phyloP scores from a whole-genome alignment of 2,113 vertebrate species.

The Hymenochirus boettgeri region DNA sequence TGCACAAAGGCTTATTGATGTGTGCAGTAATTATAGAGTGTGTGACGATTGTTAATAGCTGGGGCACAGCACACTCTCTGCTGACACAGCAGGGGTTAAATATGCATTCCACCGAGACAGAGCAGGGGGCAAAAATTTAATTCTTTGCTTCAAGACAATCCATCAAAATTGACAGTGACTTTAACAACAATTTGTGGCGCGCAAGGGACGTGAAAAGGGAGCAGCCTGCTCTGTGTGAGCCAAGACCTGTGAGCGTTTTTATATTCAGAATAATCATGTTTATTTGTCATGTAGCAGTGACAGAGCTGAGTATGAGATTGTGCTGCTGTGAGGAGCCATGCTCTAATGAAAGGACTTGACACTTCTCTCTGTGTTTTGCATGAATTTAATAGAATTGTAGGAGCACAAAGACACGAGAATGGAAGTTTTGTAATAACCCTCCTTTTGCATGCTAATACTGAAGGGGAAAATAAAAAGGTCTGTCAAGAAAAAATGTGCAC shows the following conservation, averaged over 20 bases:
- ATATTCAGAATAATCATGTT: conserved; percentile 32
- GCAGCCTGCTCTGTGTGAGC: conserved; percentile 63
- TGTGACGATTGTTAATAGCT: conserved; percentile 58
- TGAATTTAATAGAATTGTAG: neutral
- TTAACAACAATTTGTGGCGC: conserved; percentile 70
- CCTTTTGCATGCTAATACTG: neutral
- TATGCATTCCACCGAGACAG: conserved; percentile 61
- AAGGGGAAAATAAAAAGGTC: too few relatives aligned
- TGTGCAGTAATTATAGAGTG: conserved; percentile 76
- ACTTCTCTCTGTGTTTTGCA: neutral
- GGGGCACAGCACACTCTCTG: conserved; percentile 62
- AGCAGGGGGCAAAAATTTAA: conserved; percentile 67
- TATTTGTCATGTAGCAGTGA: conserved; percentile 36
- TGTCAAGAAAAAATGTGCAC: too few relatives aligned
- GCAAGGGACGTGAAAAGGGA: conserved; percentile 71
- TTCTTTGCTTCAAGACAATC: conserved; percentile 79
- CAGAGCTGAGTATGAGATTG: conserved; percentile 9
- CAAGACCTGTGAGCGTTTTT: conserved; percentile 56
- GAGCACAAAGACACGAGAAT: neutral
- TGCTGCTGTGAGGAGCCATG: neutral
- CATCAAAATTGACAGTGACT: conserved; percentile 80
- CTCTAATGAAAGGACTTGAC: neutral
- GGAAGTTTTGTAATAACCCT: neutral
- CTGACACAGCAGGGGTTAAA: conserved; percentile 65
- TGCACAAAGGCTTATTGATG: conserved; percentile 47